phyloP scores from a whole-genome alignment of 2,888 invertebrate genomes.

The Metellina segmentata region DNA sequence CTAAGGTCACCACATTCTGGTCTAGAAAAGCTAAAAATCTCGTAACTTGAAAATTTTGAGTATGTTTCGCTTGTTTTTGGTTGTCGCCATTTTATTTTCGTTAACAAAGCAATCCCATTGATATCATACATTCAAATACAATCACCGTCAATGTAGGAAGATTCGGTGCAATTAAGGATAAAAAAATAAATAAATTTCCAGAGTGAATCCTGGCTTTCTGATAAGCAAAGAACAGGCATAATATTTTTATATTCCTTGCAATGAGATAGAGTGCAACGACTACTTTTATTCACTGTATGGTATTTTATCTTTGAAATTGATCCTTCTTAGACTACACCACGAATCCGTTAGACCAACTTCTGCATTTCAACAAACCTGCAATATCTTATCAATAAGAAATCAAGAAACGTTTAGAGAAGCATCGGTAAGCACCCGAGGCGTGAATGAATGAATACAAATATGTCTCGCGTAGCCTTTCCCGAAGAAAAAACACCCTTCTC shows the following conservation, averaged over 20 bases:
- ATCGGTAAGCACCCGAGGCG: not conserved
- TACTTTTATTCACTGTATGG: not conserved
- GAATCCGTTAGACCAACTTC: not conserved
- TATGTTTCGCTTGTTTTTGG: no score
- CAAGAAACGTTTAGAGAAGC: not conserved
- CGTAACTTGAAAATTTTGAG: no score
- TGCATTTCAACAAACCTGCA: not conserved
- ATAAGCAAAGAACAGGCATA: no score
- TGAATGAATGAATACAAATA: slow-evolving; percentile 1
- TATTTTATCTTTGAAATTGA: not conserved
- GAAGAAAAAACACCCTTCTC: not conserved
- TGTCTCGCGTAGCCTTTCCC: not conserved
- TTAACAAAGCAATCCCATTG: no score
- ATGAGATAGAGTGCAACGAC: not conserved
- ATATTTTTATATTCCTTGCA: not conserved
- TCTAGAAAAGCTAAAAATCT: no score
- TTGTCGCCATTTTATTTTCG: no score
- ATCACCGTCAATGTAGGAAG: no score
- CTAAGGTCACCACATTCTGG: no score
- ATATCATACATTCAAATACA: no score
- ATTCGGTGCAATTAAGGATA: no score
- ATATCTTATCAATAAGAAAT: not conserved
- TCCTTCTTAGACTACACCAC: not conserved
- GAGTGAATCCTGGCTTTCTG: no score
- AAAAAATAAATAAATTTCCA: no score